Base-by-base conservation (phyloP, 1,140 invertebrate species). In the Trichonephila clavipes region DNA sequence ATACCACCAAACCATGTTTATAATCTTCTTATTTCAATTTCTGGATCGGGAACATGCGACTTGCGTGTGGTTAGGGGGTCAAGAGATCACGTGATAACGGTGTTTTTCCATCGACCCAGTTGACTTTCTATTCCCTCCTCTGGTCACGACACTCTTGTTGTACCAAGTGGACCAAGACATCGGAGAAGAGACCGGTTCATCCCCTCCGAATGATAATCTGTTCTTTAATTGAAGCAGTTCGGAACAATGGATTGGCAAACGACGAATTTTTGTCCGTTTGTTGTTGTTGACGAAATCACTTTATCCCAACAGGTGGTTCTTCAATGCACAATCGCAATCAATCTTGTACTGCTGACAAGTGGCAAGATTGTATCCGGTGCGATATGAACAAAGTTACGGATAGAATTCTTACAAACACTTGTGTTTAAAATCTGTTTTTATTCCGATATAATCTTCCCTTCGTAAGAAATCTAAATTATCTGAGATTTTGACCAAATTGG, bases 241-340 rank as follows among this genome's bases (percentile, higher is more conserved):
- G 18, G n/a, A 77, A 77, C 72, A 77, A 77, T 77, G 2, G 72
- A 16, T 77, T 77, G 72, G 34, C 72, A 28, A 77, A 40, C 14
- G 24, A 18, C 24, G 28, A 18, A 72, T n/a, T 28, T 77, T 28
- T 77, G 28, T 77, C 28, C 40, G 72, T 12, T 51, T 28, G 34
- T 34, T 77, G 34, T 40, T 77, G 72, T 77, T 77, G 72, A 77
- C 24, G 72, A 77, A 77, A 77, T 77, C 24, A 77, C 7, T 40
- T 40, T 40, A 77, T 34, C 72, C 51, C 34, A 18, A 77, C 28
- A 77, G 18, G 24, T 77, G 72, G 28, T 77, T 34, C 34, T 51
- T 77, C 72, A 77, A 77, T 77, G 28, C 6, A 77, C 82, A 85
- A 51, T 85, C 44, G 82, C 44, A 85, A 85, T 85, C 58, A 58